These are phyloP conservation scores for Mizuhopecten yessoensis DNA, from an alignment of 1,140 invertebrate genomes.

Conservation along the genomic window DNA sequence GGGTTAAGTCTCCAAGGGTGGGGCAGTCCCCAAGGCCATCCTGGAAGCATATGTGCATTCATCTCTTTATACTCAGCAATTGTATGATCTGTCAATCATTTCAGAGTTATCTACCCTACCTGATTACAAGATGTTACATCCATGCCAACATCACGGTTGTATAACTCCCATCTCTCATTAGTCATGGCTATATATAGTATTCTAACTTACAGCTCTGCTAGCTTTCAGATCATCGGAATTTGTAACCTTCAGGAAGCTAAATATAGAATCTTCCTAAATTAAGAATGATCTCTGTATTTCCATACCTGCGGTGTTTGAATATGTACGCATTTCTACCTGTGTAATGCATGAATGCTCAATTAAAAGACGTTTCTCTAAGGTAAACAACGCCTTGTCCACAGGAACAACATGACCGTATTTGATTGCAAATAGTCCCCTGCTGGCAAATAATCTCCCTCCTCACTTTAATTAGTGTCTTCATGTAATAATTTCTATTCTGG, in stretches of 20 bases:
- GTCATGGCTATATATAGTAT: neutral
- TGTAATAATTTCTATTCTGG: too few species aligned
- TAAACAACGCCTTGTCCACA: too few species aligned
- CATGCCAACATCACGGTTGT: neutral
- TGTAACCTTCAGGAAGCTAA: neutral
- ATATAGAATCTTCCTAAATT: neutral
- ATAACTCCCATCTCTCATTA: neutral
- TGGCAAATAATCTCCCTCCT: too few species aligned
- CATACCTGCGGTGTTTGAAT: neutral
- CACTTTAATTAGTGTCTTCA: too few species aligned
- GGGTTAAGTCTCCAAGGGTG: too few species aligned
- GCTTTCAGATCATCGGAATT: neutral
- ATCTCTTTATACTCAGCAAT: too few species aligned
- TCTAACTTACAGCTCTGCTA: neutral
- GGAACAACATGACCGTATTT: too few species aligned
- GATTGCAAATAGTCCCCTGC: too few species aligned
- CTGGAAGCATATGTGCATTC: too few species aligned
- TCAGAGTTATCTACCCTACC: neutral
- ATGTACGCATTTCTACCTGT: neutral
- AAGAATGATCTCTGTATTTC: neutral
- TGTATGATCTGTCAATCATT: too few species aligned
- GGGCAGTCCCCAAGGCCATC: too few species aligned
- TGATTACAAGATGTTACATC: neutral
- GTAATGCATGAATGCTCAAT: neutral
- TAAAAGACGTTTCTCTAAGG: neutral